Conservation (phyloP, 2,888 invertebrate species). For the Pinctada fucata region DNA sequence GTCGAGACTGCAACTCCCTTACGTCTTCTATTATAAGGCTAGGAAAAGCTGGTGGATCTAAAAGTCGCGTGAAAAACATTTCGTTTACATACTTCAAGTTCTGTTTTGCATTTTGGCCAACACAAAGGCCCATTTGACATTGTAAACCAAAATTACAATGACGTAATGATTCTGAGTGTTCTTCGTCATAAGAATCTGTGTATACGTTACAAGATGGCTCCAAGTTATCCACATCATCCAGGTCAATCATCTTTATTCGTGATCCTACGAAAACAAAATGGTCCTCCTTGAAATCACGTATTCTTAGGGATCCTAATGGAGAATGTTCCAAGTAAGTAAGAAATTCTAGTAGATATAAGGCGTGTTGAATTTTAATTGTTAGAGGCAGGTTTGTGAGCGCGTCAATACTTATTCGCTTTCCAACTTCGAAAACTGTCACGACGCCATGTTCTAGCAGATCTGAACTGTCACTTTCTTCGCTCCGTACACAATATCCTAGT, state of each 20-base stretch:
- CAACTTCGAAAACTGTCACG: constrained; percentile 70
- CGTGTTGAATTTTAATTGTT: constrained; percentile 60
- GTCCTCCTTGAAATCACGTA: constrained; percentile 72
- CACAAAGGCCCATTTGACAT: constrained; percentile 64
- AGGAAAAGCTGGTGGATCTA: constrained; percentile 66
- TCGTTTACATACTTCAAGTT: constrained; percentile 67
- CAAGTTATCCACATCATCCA: constrained; percentile 72
- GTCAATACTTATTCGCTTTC: constrained; percentile 61
- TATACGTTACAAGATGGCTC: constrained; percentile 64
- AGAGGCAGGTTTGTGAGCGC: constrained; percentile 63
- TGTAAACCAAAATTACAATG: constrained; percentile 54
- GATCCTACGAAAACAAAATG: constrained; percentile 68
- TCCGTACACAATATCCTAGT: constrained; percentile 72
- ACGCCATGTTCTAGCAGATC: constrained; percentile 72
- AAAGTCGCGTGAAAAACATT: constrained; percentile 62
- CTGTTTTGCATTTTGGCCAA: constrained; percentile 69
- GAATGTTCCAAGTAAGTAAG: constrained; percentile 69
- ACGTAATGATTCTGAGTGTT: constrained; percentile 28
- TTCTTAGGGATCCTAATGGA: constrained; percentile 71
- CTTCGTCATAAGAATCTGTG: constrained; percentile 33
- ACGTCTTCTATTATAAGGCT: constrained; percentile 8
- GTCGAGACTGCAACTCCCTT: not conserved
- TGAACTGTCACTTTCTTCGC: constrained; percentile 71
- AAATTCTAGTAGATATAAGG: constrained; percentile 66
- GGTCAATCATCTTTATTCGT: constrained; percentile 70